A percentile compares a stretch with the other conserved stretches of the same genome.
phyloP scores from a whole-genome alignment of 2,888 invertebrate genomes.

The Catocala fraxini region DNA sequence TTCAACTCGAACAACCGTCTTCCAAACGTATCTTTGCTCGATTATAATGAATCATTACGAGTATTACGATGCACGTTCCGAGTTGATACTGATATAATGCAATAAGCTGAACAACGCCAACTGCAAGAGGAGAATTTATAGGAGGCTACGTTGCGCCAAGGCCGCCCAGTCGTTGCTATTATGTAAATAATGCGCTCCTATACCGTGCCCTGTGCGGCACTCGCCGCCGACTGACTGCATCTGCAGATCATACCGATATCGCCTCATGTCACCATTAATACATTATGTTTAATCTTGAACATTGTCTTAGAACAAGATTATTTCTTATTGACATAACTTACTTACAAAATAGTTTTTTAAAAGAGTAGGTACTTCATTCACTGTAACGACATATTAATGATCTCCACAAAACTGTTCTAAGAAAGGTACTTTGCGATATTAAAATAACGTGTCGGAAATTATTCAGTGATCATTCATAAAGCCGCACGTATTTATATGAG shows the following conservation, averaged over 20 bases:
- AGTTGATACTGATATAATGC: constrained; percentile 53
- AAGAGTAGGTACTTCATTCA: too few species aligned
- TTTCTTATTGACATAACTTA: background rate
- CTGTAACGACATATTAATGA: background rate
- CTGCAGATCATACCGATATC: constrained; percentile 26
- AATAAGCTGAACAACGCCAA: constrained; percentile 51
- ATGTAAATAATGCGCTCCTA: constrained; percentile 75
- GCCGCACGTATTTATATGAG: too few species aligned
- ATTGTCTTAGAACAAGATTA: background rate
- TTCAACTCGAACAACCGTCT: constrained; percentile 68
- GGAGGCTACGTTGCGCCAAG: constrained; percentile 68
- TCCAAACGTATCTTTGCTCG: constrained; percentile 40
- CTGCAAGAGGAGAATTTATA: constrained; percentile 53
- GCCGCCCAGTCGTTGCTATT: constrained; percentile 75
- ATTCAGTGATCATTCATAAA: too few species aligned
- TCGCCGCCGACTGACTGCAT: constrained; percentile 29
- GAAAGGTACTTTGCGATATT: too few species aligned
- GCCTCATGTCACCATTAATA: too few species aligned
- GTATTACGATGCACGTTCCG: constrained; percentile 47
- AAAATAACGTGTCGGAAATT: too few species aligned
- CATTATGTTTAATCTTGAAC: too few species aligned
- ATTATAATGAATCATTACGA: constrained; percentile 55
- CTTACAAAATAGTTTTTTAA: too few species aligned
- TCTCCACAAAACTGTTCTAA: too few species aligned
- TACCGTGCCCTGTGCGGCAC: constrained; percentile 54